Conservation (phyloP, 2,888 invertebrate species). For the Amphimallon solstitiale region DNA sequence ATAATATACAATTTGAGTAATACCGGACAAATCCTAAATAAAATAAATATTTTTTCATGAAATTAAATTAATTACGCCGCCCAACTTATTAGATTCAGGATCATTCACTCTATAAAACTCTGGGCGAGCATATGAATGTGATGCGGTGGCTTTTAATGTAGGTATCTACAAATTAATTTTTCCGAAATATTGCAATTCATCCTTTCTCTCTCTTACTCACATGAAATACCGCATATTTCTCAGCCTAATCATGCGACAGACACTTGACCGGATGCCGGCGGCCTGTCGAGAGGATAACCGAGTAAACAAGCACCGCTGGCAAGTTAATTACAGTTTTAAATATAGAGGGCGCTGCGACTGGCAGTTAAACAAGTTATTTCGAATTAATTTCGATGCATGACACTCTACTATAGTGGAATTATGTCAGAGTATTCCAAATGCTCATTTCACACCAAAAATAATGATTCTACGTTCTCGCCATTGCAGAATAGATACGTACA, state of each 20-base stretch:
- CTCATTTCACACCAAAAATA: neutral
- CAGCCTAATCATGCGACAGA: slow-evolving; percentile 42
- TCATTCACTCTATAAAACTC: too few species aligned
- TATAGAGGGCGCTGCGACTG: slow-evolving; percentile 56
- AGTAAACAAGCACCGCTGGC: slow-evolving; percentile 51
- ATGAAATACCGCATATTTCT: slow-evolving; percentile 40
- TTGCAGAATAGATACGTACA: too few species aligned
- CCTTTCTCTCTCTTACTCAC: neutral
- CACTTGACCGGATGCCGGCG: slow-evolving; percentile 46
- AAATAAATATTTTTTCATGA: too few species aligned
- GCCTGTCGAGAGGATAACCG: slow-evolving; percentile 42
- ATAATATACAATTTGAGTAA: too few species aligned
- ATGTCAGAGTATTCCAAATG: slow-evolving; percentile 9
- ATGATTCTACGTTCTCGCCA: too few species aligned
- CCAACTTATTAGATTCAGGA: too few species aligned
- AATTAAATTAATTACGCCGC: too few species aligned
- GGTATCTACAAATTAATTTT: too few species aligned
- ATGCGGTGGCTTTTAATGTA: too few species aligned
- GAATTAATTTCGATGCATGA: slow-evolving; percentile 51
- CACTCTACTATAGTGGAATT: slow-evolving; percentile 28
- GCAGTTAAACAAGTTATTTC: slow-evolving; percentile 57
- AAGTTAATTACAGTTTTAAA: slow-evolving; percentile 59
- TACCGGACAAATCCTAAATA: too few species aligned
- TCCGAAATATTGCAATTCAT: too few species aligned
- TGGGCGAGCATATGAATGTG: too few species aligned